These are phyloP conservation scores for Paradisaea rubra DNA, from an alignment of 2,113 vertebrate genomes.

Conservation along the genomic window DNA sequence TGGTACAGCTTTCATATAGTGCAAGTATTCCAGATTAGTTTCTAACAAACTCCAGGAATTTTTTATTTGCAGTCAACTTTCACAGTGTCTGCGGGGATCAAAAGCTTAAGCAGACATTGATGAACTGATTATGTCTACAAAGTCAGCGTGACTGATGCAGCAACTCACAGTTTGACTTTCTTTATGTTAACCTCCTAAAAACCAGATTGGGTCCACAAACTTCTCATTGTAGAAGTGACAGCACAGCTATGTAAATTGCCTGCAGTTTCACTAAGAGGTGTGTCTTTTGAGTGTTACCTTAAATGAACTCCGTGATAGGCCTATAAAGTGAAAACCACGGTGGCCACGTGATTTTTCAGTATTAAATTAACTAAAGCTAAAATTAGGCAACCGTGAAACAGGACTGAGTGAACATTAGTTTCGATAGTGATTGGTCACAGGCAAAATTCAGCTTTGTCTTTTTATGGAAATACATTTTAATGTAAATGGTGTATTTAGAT, in stretches of 20 bases:
- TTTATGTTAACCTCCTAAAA: not conserved
- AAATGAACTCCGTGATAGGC: not conserved
- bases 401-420: not conserved
- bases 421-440: not conserved
- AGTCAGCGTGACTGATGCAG: not conserved
- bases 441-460: not conserved
- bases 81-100: not conserved
- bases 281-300: not conserved
- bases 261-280: not conserved
- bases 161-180: not conserved
- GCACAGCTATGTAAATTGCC: not conserved
- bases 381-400: not conserved
- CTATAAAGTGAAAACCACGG: not conserved
- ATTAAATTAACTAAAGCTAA: not conserved
- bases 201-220: not conserved
- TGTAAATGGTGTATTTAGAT: not conserved
- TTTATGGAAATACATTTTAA: not conserved
- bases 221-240: not conserved
- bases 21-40: not conserved
- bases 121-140: constrained; percentile 1
- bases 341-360: not conserved
- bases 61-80: not conserved
- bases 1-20: not conserved
- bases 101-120: not conserved
- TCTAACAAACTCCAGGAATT: not conserved